Evolutionary conservation across 2,888 invertebrate genomes (phyloP).

Genomic region (Nomada flava): DNA sequence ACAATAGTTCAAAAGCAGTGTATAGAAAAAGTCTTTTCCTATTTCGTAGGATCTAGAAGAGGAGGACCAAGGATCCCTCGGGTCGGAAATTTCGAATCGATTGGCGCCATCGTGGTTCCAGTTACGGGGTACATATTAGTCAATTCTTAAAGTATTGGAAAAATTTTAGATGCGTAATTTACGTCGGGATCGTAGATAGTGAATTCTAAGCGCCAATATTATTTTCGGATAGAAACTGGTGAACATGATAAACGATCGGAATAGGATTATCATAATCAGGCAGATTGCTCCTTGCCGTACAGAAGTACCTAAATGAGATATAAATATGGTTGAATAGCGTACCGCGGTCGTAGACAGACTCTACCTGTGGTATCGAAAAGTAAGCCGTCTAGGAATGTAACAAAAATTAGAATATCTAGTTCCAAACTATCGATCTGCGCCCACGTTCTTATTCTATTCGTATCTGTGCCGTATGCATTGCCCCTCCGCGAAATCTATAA

Average conservation of each 20-base stretch:
- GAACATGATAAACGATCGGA: neutral
- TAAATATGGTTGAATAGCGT: neutral
- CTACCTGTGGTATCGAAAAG: neutral
- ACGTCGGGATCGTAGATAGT: neutral
- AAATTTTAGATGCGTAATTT: neutral
- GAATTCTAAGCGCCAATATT: neutral
- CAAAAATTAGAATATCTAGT: conserved; percentile 18
- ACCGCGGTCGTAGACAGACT: neutral
- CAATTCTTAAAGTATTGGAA: neutral
- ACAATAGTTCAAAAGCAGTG: too few relatives aligned
- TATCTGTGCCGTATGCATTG: conserved; percentile 30
- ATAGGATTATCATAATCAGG: neutral
- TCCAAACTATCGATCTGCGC: conserved; percentile 36
- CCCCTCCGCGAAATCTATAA: conserved; percentile 41
- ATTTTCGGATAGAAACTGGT: neutral
- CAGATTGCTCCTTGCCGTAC: neutral
- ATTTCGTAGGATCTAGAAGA: neutral
- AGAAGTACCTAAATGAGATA: conserved; percentile 1
- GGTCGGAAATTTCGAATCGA: neutral
- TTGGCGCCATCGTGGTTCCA: neutral
- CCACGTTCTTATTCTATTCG: conserved; percentile 13
- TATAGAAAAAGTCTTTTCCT: too few relatives aligned
- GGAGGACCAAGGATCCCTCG: neutral
- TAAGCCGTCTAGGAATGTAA: conserved; percentile 16
- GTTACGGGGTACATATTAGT: too few relatives aligned